Evolutionary conservation across 2,888 invertebrate genomes (phyloP), one percentile per base, ranked within the genome.

Genomic region (Amblyteles armatorius): DNA sequence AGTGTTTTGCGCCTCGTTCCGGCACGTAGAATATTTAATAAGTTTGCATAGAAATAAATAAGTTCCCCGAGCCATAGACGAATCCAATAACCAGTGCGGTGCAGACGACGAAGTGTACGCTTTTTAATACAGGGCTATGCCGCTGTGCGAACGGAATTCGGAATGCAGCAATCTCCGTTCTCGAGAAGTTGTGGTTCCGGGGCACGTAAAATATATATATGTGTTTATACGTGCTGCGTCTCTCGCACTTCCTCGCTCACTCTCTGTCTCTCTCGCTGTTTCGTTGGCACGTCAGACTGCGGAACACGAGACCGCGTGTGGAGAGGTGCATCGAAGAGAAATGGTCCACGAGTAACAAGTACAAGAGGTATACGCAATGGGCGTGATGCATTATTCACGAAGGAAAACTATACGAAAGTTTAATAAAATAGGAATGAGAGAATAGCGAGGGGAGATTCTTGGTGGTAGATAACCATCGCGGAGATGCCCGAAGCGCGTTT

Each of bases 351-450:
- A 52, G 65, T 36, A 52, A 72, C 33, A 33, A 63, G 63, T 63
- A 63, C 63, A 48, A 72, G 68, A 33, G 71, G 63, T 78, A 78
- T 72, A 71, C 78, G 63, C 65, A 84, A 80, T 69, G 73, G 60
- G 26, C 13, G 44, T 40, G 69, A 80, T 84, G 73, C 80, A 86
- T 87, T 84, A 87, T 86, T 87, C 84, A 84, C 65, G 57, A 71
- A 60, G 77, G 22, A 55, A 74, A 77, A 50, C 44, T 44, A 19
- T 55, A 36, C 55, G 60, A 63, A 80, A 84, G 55, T 86, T 82
- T 73, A 84, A 84, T 82, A 86, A 80, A 82, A 71, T 74, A 76
- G 33, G 67, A 85, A 72, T 76, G 48, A 76, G 74, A 52, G 33
- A 67, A 63, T 67, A 6, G 26, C 60, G 22, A n/a, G 13, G n/a